These are phyloP conservation scores for Cyprinus carpio DNA, from an alignment of 2,113 vertebrate genomes.

Conservation along the genomic window DNA sequence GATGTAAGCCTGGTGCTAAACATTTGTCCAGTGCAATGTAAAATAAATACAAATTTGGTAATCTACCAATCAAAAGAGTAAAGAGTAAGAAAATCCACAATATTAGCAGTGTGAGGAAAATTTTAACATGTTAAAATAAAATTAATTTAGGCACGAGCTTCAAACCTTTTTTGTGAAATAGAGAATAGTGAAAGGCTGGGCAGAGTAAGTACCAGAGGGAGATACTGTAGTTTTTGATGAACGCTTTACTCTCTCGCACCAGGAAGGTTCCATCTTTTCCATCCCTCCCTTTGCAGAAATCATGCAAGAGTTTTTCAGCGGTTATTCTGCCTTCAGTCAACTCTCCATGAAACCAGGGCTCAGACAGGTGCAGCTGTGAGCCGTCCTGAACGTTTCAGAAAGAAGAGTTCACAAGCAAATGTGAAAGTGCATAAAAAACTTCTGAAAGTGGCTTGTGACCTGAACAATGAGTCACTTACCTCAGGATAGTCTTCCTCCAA, in stretches of 20 bases:
- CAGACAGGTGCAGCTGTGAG: conserved; percentile 80
- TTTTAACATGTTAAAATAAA: too few species aligned
- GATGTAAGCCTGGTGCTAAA: background rate
- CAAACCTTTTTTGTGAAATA: too few species aligned
- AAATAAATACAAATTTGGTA: background rate
- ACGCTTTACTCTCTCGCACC: conserved; percentile 87
- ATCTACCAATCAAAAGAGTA: background rate
- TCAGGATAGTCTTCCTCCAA: conserved; percentile 81
- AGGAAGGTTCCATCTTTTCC: conserved; percentile 90
- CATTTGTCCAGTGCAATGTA: background rate
- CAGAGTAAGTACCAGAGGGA: conserved; percentile 91
- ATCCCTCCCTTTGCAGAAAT: conserved; percentile 84
- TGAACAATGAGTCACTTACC: conserved; percentile 69
- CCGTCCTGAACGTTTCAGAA: background rate
- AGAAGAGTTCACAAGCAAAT: background rate
- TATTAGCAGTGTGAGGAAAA: background rate
- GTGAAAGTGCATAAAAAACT: background rate
- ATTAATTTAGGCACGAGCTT: too few species aligned
- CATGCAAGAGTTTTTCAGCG: conserved; percentile 86
- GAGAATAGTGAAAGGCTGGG: background rate
- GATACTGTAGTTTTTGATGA: conserved; percentile 81
- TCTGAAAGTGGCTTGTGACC: background rate
- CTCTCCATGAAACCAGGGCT: conserved; percentile 91
- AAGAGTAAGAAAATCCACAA: too few species aligned
- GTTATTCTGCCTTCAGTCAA: conserved; percentile 83